phyloP scores from a whole-genome alignment of 2,797 vertebrate species.

The Corythornis leucogaster region DNA sequence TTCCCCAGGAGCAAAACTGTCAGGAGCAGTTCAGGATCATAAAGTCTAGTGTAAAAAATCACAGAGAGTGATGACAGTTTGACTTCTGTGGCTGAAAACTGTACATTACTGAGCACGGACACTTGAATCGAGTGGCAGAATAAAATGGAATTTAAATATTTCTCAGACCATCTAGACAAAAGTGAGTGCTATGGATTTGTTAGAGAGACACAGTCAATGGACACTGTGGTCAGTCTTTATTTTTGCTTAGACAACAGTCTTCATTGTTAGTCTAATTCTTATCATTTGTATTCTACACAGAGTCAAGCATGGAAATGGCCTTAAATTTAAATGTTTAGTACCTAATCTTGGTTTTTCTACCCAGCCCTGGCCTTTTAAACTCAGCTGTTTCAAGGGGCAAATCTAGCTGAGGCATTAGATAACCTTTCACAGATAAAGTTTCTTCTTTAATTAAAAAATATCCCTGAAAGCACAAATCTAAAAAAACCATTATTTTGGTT shows the following conservation, averaged over 20 bases:
- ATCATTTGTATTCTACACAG: background rate
- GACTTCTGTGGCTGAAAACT: background rate
- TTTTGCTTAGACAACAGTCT: background rate
- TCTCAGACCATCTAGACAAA: background rate
- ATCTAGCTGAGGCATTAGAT: background rate
- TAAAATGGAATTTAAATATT: background rate
- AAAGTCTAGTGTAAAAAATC: background rate
- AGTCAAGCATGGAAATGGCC: background rate
- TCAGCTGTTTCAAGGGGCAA: accelerated
- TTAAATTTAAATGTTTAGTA: background rate
- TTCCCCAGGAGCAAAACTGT: background rate
- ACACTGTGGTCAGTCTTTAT: background rate
- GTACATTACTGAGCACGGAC: background rate
- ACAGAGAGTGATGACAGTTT: background rate
- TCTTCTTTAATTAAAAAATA: slow-evolving; percentile 50
- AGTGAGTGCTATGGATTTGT: background rate
- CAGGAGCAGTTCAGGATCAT: background rate
- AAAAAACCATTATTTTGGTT: background rate
- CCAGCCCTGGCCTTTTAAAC: background rate
- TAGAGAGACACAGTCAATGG: background rate
- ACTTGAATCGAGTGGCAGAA: background rate
- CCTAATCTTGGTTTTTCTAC: background rate
- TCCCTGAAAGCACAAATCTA: background rate
- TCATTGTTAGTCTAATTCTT: background rate
- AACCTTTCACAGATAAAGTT: background rate